Conservation (phyloP, 1,140 invertebrate genomes). For the Apis laboriosa region DNA sequence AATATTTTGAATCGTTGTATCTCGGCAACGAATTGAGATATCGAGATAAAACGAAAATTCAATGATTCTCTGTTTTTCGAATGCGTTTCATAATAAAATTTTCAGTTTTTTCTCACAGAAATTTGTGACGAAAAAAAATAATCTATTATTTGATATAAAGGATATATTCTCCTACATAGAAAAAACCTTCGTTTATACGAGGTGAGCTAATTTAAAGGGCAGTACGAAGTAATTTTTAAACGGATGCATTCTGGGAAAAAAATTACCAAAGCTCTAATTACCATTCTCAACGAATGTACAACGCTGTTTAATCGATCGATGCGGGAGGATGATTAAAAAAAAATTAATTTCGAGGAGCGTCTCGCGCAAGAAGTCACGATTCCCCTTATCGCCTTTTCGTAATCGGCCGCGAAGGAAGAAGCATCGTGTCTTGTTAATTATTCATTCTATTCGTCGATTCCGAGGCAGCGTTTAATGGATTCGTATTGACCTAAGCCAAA, state of each 20-base stretch:
- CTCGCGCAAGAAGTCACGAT: neutral
- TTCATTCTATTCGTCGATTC: neutral
- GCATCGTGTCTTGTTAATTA: neutral
- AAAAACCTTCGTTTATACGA: no score
- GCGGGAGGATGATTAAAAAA: neutral
- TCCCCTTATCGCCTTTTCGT: neutral
- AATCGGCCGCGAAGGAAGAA: neutral
- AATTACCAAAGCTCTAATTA: slow-evolving; percentile 10
- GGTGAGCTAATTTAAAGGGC: neutral
- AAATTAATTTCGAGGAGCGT: neutral
- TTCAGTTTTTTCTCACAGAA: no score
- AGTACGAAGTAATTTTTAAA: neutral
- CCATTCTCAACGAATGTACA: neutral
- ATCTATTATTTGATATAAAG: no score
- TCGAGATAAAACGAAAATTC: no score
- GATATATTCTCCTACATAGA: no score
- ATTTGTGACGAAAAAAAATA: no score
- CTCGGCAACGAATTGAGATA: no score
- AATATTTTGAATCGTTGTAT: no score
- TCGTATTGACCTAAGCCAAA: slow-evolving; percentile 24
- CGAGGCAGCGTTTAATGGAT: slow-evolving; percentile 24
- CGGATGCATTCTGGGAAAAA: neutral
- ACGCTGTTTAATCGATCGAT: neutral
- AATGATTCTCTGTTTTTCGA: no score
- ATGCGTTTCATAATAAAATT: no score